Evolutionary conservation across 2,888 invertebrate genomes (phyloP).

Genomic region (Orchesella flavescens): DNA sequence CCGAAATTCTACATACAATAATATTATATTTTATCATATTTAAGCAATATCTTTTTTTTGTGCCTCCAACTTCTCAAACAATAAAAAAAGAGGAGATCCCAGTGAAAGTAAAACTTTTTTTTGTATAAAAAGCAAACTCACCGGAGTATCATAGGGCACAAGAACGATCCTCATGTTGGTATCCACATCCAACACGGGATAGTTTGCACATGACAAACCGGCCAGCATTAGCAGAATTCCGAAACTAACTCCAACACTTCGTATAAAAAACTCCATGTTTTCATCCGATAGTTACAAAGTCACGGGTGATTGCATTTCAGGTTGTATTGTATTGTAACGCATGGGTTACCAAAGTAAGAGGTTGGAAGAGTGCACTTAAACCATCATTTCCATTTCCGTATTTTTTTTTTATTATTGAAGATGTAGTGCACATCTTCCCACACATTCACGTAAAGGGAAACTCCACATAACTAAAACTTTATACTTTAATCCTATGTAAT

Average conservation of each 20-base stretch:
- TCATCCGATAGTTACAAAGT: background rate
- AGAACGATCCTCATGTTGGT: constrained; percentile 87
- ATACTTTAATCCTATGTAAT: background rate
- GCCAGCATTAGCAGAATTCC: constrained; percentile 63
- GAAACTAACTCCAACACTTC: constrained; percentile 46
- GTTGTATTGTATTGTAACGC: too few species aligned
- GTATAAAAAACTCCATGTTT: background rate
- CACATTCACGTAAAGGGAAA: background rate
- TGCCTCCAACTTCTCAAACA: background rate
- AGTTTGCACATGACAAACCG: constrained; percentile 75
- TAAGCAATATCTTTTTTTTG: too few species aligned
- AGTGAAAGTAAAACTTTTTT: background rate
- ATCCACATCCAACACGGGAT: constrained; percentile 86
- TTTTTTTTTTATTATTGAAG: too few species aligned
- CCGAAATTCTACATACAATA: constrained; percentile 4
- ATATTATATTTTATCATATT: too few species aligned
- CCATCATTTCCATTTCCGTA: too few species aligned
- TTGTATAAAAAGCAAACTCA: constrained; percentile 45
- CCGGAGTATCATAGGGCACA: constrained; percentile 87
- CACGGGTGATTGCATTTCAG: background rate
- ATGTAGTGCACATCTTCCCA: too few species aligned
- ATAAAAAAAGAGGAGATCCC: background rate
- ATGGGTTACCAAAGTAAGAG: too few species aligned
- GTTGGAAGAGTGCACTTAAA: too few species aligned
- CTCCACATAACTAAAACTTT: too few species aligned